These are phyloP conservation scores for Pseudomyrmex concolor DNA, from an alignment of 1,140 invertebrate genomes.

Conservation along the genomic window DNA sequence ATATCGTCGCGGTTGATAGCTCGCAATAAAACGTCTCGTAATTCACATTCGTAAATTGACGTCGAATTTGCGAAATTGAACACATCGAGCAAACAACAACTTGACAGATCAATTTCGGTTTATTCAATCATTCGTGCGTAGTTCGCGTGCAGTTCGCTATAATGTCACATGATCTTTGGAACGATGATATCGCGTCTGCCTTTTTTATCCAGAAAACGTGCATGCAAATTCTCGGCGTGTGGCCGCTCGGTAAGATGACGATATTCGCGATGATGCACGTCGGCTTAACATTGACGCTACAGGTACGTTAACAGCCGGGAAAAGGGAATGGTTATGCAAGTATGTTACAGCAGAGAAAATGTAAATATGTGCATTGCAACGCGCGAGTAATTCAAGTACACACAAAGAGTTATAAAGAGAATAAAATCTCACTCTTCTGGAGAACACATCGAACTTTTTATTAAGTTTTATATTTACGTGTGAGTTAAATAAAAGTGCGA, in stretches of 20 bases:
- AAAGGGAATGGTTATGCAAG: not conserved
- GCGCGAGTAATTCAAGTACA: too few species aligned
- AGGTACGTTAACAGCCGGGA: constrained; percentile 14
- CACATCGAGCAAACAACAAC: not conserved
- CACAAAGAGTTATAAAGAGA: too few species aligned
- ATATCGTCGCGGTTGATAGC: not conserved
- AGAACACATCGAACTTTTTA: too few species aligned
- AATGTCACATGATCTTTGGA: constrained; percentile 43
- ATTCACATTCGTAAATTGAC: constrained; percentile 5
- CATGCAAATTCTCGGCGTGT: constrained; percentile 20
- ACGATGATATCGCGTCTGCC: constrained; percentile 25
- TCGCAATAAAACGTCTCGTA: constrained; percentile 4
- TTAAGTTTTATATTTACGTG: too few species aligned
- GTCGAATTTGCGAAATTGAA: constrained; percentile 8
- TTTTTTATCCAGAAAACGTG: constrained; percentile 35
- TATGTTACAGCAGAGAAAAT: not conserved
- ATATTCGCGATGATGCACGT: constrained; percentile 1
- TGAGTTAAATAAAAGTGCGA: too few species aligned
- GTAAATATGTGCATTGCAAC: not conserved
- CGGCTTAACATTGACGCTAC: not conserved
- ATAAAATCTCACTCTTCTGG: too few species aligned
- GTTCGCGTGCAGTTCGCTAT: not conserved
- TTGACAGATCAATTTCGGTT: constrained; percentile 7
- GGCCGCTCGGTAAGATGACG: constrained; percentile 24
- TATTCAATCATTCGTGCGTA: not conserved